phyloP scores from a whole-genome alignment of 2,797 vertebrate genomes.

The Pseudomugil gertrudae region DNA sequence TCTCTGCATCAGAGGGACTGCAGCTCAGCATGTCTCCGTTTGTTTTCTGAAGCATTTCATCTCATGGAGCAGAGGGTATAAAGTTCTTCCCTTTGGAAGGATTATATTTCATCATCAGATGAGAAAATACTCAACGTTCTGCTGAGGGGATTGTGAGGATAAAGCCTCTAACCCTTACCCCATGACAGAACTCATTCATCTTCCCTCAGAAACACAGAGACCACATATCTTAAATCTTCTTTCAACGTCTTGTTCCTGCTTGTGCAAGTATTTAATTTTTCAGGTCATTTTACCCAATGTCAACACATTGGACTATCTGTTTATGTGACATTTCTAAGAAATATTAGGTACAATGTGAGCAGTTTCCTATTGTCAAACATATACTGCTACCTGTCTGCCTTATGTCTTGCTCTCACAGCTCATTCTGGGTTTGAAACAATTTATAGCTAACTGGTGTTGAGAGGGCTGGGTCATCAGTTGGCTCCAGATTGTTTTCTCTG shows the following conservation, averaged over 20 bases:
- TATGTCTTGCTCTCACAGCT: conserved; percentile 3
- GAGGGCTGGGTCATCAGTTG: conserved; percentile 43
- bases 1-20: conserved; percentile 21
- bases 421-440: conserved; percentile 21
- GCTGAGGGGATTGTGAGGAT: conserved; percentile 61
- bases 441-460: conserved; percentile 34
- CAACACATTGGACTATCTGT: conserved; percentile 14
- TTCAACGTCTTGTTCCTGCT: conserved; percentile 36
- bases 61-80: conserved; percentile 24
- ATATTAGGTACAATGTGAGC: background rate
- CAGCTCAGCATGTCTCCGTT: conserved; percentile 11
- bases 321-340: conserved; percentile 10
- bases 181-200: conserved; percentile 54
- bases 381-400: background rate
- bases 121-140: conserved; percentile 66
- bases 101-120: conserved; percentile 66
- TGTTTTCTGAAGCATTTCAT: conserved; percentile 28
- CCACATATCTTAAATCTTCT: conserved; percentile 46
- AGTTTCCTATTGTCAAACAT: conserved; percentile 7
- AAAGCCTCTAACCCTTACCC: conserved; percentile 57
- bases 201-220: conserved; percentile 34
- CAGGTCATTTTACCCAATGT: conserved; percentile 22
- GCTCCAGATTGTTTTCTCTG: conserved; percentile 52
- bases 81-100: conserved; percentile 28
- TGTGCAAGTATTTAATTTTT: conserved; percentile 42